These are phyloP conservation scores for Polietes domitor DNA, from an alignment of 2,888 invertebrate genomes.

Conservation along the genomic window DNA sequence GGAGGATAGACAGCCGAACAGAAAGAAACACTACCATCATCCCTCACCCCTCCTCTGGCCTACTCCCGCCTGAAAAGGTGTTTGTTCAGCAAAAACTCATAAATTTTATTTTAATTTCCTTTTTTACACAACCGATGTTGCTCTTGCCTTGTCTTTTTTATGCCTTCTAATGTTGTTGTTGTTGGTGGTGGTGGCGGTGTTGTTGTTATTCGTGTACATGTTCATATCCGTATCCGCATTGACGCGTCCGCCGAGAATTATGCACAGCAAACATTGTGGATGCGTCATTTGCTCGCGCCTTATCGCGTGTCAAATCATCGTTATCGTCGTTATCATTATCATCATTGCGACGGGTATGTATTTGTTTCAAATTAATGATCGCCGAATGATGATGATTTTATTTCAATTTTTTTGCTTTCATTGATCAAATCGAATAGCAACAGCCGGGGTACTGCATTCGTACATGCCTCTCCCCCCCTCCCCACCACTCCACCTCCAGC, in stretches of 20 bases:
- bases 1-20: background rate
- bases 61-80: conserved; percentile 25
- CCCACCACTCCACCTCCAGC: background rate
- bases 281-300: conserved; percentile 56
- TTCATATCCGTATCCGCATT: background rate
- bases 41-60: background rate
- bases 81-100: conserved; percentile 53
- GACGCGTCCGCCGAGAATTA: background rate
- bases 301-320: conserved; percentile 73
- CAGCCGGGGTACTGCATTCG: background rate
- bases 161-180: conserved; percentile 23
- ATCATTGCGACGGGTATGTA: too few species aligned
- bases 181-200: too few species aligned
- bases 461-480: background rate
- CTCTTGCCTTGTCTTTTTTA: conserved; percentile 27
- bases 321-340: conserved; percentile 69
- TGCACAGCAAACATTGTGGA: conserved; percentile 17
- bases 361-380: conserved; percentile 60
- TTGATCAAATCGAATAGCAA: conserved; percentile 27
- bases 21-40: background rate
- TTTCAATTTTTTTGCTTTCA: conserved; percentile 29
- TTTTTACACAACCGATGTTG: conserved; percentile 8
- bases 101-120: conserved; percentile 61
- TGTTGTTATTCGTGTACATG: too few species aligned
- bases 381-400: conserved; percentile 58